Conservation (phyloP, 2,888 invertebrate species). For the Aphodius granarius region DNA sequence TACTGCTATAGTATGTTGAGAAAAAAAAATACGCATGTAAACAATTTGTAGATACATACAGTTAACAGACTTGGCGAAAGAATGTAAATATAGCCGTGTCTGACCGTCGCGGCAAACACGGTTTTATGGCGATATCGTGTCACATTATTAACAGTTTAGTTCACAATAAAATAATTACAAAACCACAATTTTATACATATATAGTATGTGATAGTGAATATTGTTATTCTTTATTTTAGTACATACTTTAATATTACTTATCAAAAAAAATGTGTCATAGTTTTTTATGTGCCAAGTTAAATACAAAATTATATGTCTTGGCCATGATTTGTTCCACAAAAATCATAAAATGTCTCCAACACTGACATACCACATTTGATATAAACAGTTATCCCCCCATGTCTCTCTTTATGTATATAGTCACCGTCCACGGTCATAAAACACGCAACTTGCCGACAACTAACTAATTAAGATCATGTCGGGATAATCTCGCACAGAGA, state of each 20-base stretch:
- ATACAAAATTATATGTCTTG: too few relatives aligned
- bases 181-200: too few relatives aligned
- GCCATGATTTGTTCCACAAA: too few relatives aligned
- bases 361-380: too few relatives aligned
- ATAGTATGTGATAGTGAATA: too few relatives aligned
- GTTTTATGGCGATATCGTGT: not conserved
- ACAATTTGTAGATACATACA: not conserved
- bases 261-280: too few relatives aligned
- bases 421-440: not conserved
- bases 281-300: too few relatives aligned
- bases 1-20: too few relatives aligned
- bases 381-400: too few relatives aligned
- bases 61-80: not conserved
- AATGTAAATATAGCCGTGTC: not conserved
- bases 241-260: too few relatives aligned
- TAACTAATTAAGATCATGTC: not conserved
- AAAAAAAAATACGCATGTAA: not conserved
- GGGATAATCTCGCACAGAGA: not conserved
- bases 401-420: not conserved
- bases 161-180: not conserved
- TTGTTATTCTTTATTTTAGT: too few relatives aligned
- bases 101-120: not conserved
- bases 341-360: too few relatives aligned
- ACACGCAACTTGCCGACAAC: not conserved
- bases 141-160: not conserved